phyloP scores from a whole-genome alignment of 2,113 vertebrate species.

The Corydoras maculifer region DNA sequence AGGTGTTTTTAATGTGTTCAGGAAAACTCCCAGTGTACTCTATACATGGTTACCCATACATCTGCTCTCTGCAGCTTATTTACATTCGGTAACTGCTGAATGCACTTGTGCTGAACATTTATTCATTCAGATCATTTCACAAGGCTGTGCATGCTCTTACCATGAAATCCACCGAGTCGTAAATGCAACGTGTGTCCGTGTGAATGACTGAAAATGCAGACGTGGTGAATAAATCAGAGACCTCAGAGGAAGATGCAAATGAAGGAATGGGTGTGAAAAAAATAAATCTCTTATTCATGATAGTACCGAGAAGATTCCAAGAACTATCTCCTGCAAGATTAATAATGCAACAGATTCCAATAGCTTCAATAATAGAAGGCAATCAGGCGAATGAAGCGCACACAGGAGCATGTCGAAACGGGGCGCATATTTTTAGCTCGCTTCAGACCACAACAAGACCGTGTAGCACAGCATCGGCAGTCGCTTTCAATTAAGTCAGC shows the following conservation, averaged over 20 bases:
- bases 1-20: no score
- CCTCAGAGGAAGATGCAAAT: constrained; percentile 46
- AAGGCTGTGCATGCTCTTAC: no score
- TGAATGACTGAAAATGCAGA: constrained; percentile 21
- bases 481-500: constrained; percentile 33
- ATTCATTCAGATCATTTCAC: no score
- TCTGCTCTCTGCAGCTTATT: no score
- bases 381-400: constrained; percentile 51
- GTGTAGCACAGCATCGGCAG: constrained; percentile 23
- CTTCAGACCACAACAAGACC: constrained; percentile 34
- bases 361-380: constrained; percentile 57
- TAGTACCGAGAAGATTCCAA: constrained; percentile 51
- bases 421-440: constrained; percentile 30
- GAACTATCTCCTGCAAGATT: constrained; percentile 49
- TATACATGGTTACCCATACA: no score
- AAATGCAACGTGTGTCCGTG: constrained; percentile 1
- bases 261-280: constrained; percentile 45
- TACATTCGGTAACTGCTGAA: no score
- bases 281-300: constrained; percentile 53
- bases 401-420: constrained; percentile 43
- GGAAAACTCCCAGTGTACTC: no score
- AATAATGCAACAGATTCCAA: constrained; percentile 56
- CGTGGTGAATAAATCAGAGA: constrained; percentile 36
- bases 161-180: no score
- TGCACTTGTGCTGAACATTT: no score